Conservation (phyloP, 2,888 invertebrate species). For the Zhengitettix transpicula region DNA sequence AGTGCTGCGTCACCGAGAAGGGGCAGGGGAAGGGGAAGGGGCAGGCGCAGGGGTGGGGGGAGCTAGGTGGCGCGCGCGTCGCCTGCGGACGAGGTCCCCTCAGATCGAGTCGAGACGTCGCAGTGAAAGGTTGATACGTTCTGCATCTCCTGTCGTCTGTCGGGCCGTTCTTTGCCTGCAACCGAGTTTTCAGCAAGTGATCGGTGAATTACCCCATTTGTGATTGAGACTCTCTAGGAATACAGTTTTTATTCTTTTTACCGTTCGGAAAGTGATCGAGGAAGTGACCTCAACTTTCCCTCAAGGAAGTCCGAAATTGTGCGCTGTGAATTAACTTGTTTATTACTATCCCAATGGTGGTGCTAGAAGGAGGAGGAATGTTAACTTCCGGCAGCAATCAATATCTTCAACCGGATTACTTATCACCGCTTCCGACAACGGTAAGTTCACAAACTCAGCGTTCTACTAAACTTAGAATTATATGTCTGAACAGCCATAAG, state of each 20-base stretch:
- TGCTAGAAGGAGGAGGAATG: constrained; percentile 73
- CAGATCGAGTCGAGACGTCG: background rate
- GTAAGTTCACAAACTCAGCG: constrained; percentile 44
- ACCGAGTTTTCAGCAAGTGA: too few species aligned
- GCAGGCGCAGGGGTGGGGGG: constrained; percentile 7
- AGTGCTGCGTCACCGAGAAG: constrained; percentile 27
- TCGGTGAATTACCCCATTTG: too few species aligned
- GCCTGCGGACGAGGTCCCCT: background rate
- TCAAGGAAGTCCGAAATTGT: background rate
- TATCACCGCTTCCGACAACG: constrained; percentile 85
- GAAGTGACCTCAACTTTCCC: too few species aligned
- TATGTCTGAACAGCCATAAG: too few species aligned
- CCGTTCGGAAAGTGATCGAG: too few species aligned
- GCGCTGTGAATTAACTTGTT: background rate
- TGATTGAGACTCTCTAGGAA: too few species aligned
- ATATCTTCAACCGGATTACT: constrained; percentile 91
- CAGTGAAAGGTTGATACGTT: background rate
- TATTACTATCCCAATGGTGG: constrained; percentile 49
- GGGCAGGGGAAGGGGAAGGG: constrained; percentile 9
- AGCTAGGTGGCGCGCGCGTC: constrained; percentile 8
- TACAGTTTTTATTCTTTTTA: too few species aligned
- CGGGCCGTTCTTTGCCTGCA: background rate
- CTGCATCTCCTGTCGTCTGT: constrained; percentile 1
- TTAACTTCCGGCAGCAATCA: constrained; percentile 43
- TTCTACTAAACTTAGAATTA: background rate